Evolutionary conservation across 1,140 invertebrate species (phyloP), one percentile per base, ranked within the genome.

Genomic region (Brachionus manjavacas): DNA sequence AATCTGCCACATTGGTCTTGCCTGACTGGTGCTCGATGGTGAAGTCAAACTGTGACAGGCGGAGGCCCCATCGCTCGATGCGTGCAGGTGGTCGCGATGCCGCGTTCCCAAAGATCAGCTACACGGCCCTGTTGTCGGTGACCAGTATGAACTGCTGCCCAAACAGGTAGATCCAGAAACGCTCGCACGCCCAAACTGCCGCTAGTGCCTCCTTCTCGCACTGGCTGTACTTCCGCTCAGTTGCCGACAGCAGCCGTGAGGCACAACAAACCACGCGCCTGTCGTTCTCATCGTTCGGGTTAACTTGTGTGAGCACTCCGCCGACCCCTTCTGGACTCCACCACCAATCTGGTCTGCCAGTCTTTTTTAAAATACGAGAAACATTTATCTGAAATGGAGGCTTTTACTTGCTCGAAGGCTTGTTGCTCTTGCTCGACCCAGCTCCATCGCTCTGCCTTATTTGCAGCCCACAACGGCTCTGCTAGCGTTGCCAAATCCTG

Each of bases 301-400:
- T 25, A 1, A 83, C 78, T 74, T 91, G 90, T 20, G 86, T 85
- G 11, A 92, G 41, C 1, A 92, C 89, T 1, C 89, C 90, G n/a
- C 90, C 90, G 6, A 91, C 23, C 0, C 89, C 90, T 66, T 86
- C 86, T 4, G 87, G 85, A 31, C 86, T 88, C 84, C 35, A n/a
- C n/a, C n/a, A n/a, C n/a, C n/a, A n/a, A n/a, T n/a, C n/a, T n/a
- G n/a, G n/a, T n/a, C n/a, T n/a, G n/a, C n/a, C n/a, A n/a, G n/a
- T n/a, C n/a, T n/a, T n/a, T n/a, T n/a, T n/a, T n/a, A n/a, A n/a
- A n/a, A 76, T 70, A 70, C 49, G 49, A 52, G n/a, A 52, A 52
- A 52, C 49, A 52, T 52, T 52, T 52, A n/a, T 52, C 49, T 52
- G 49, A 52, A 52, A 52, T 52, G 49, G 49, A 52, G 12, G 49